Evolutionary conservation across 1,140 invertebrate species (phyloP).

Genomic region (Latrodectus geometricus): DNA sequence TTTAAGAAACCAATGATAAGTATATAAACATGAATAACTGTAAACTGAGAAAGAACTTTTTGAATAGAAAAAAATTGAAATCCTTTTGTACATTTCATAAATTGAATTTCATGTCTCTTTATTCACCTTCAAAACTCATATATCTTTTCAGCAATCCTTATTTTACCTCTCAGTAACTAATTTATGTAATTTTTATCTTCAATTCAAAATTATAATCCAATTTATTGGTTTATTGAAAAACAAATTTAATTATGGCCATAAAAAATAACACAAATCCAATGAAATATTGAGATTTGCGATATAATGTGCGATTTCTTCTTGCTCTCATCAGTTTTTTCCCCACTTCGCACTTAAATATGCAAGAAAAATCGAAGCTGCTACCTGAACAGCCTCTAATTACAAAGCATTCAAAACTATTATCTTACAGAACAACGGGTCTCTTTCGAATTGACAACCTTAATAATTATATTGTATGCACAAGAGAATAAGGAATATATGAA

Average conservation of each 20-base stretch:
- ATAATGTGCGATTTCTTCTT: conserved; percentile 19
- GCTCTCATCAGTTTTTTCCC: not conserved
- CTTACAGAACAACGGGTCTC: conserved; percentile 13
- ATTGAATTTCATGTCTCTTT: no score
- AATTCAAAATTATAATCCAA: conserved; percentile 1
- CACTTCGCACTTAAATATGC: conserved; percentile 1
- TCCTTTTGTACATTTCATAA: no score
- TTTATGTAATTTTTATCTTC: not conserved
- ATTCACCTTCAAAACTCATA: no score
- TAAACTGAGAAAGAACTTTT: no score
- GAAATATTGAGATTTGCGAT: conserved; percentile 17
- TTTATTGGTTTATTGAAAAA: conserved; percentile 61
- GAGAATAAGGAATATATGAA: not conserved
- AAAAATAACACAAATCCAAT: conserved; percentile 31
- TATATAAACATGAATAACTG: no score
- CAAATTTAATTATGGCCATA: conserved; percentile 59
- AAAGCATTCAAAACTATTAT: conserved; percentile 46
- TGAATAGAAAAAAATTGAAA: no score
- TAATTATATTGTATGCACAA: conserved; percentile 54
- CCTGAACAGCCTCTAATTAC: conserved; percentile 25
- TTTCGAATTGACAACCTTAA: conserved; percentile 42
- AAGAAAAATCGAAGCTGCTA: conserved; percentile 46
- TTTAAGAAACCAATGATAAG: no score
- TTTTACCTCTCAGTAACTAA: no score
- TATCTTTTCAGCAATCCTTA: no score